phyloP scores from a whole-genome alignment of 2,797 vertebrate species.

The Rhynchotus rufescens region DNA sequence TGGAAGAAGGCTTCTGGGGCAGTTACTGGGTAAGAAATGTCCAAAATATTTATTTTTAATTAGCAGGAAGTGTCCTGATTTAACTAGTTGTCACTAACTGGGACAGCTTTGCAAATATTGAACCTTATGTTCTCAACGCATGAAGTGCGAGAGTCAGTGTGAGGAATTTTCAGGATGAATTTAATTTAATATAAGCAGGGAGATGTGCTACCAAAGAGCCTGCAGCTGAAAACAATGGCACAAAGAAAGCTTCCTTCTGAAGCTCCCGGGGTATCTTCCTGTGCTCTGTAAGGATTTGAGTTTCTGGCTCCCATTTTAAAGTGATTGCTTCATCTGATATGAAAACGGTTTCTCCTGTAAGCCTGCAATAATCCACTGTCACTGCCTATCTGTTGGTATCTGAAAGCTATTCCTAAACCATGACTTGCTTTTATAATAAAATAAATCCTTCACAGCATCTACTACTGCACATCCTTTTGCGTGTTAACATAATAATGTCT shows the following conservation, averaged over 20 bases:
- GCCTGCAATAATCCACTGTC: slow-evolving; percentile 28
- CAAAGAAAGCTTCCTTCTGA: background rate
- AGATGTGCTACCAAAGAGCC: background rate
- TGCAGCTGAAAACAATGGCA: background rate
- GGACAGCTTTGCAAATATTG: background rate
- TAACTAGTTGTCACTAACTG: background rate
- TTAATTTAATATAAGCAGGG: background rate
- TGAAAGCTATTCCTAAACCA: background rate
- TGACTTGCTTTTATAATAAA: slow-evolving; percentile 20
- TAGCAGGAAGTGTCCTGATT: background rate
- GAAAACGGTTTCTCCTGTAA: background rate
- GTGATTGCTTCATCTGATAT: slow-evolving; percentile 8
- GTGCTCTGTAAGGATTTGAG: slow-evolving; percentile 29
- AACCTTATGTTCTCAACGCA: background rate
- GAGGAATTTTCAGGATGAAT: background rate
- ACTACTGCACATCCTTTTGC: background rate
- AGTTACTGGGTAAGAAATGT: background rate
- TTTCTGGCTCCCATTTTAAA: slow-evolving; percentile 45
- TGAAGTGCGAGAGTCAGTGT: background rate
- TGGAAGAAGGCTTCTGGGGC: background rate
- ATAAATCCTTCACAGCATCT: background rate
- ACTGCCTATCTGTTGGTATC: background rate
- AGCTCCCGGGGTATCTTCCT: slow-evolving; percentile 24
- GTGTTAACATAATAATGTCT: background rate
- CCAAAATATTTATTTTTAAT: background rate